A percentile compares a stretch with the other conserved stretches of the same genome.
Evolutionary conservation across 2,888 invertebrate genomes (phyloP).

Genomic region (Acronicta aceris): DNA sequence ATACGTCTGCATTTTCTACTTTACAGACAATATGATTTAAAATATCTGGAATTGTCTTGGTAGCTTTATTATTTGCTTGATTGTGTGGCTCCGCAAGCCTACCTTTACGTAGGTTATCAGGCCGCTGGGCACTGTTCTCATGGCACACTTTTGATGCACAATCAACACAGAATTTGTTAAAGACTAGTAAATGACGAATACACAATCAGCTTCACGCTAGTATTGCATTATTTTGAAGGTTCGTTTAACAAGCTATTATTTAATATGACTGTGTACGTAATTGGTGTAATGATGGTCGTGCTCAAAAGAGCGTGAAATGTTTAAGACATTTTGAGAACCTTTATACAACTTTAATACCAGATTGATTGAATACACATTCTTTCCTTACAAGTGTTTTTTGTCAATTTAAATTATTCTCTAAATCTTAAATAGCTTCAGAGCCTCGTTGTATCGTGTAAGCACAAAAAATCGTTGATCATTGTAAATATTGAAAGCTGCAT

Average conservation of each 20-base stretch:
- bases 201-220: slow-evolving; percentile 33
- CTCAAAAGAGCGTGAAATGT: slow-evolving; percentile 45
- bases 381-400: slow-evolving; percentile 21
- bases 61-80: slow-evolving; percentile 50
- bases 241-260: slow-evolving; percentile 39
- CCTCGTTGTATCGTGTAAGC: slow-evolving; percentile 44
- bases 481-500: slow-evolving; percentile 65
- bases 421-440: slow-evolving; percentile 19
- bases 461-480: slow-evolving; percentile 60
- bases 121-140: slow-evolving; percentile 45
- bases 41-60: slow-evolving; percentile 32
- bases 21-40: slow-evolving; percentile 32
- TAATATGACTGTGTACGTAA: slow-evolving; percentile 36
- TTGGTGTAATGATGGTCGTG: slow-evolving; percentile 36
- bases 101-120: slow-evolving; percentile 43
- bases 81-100: slow-evolving; percentile 29
- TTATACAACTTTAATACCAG: slow-evolving; percentile 14
- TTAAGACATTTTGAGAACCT: slow-evolving; percentile 23
- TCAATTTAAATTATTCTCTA: slow-evolving; percentile 36
- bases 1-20: slow-evolving; percentile 23
- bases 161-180: slow-evolving; percentile 44
- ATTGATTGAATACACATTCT: slow-evolving; percentile 35
- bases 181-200: slow-evolving; percentile 35
- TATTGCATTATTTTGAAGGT: slow-evolving; percentile 29
- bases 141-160: slow-evolving; percentile 47